These are phyloP conservation scores for Lasioglossum oenotherae DNA, from an alignment of 2,888 invertebrate species.

Conservation along the genomic window DNA sequence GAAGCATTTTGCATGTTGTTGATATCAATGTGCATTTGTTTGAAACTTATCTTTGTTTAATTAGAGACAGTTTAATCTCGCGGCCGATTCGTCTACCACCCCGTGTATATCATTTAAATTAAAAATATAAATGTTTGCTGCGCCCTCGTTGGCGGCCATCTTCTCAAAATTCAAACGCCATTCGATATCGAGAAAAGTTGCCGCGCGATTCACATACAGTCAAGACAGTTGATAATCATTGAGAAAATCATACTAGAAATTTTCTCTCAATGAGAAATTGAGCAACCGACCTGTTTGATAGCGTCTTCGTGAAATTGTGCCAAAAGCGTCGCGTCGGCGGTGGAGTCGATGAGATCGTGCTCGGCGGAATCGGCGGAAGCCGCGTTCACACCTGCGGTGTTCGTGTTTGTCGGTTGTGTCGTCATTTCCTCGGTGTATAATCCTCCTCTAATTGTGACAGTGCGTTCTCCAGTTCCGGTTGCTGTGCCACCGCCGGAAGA, in stretches of 20 bases:
- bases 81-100: not conserved
- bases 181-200: not conserved
- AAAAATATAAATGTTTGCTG: not conserved
- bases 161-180: not conserved
- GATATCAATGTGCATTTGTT: not conserved
- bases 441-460: constrained; percentile 79
- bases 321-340: constrained; percentile 86
- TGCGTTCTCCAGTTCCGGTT: constrained; percentile 70
- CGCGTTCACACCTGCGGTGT: constrained; percentile 85
- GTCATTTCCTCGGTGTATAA: constrained; percentile 85
- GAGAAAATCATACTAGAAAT: too few species aligned
- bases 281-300: constrained; percentile 86
- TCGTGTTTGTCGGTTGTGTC: constrained; percentile 83
- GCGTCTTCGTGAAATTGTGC: constrained; percentile 93
- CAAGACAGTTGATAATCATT: not conserved
- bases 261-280: too few species aligned
- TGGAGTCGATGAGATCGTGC: constrained; percentile 86
- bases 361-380: constrained; percentile 82
- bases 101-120: not conserved
- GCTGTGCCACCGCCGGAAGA: constrained; percentile 69
- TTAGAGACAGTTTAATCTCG: not conserved
- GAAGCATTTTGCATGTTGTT: not conserved
- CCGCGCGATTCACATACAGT: not conserved
- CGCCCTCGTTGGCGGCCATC: not conserved
- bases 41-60: not conserved